Base-by-base conservation (phyloP, 2,797 vertebrate genomes). In the Clarias platycephalus region DNA sequence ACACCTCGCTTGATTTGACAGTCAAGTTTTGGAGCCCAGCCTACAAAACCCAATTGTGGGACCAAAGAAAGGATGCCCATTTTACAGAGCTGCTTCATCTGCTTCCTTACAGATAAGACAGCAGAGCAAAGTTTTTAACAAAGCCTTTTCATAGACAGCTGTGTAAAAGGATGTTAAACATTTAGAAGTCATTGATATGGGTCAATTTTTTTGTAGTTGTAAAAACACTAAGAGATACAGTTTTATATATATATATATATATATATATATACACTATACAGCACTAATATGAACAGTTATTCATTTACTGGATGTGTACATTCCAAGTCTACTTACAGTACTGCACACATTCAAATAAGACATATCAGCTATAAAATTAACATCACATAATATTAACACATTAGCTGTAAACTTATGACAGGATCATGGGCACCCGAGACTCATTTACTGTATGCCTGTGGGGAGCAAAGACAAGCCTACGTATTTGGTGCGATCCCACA, bases 1-100 rank as follows among this genome's bases (percentile, higher is more conserved):
- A 49, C 72, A 74, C 75, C 57, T 68, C 49, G 49, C 63, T 66
- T 74, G 44, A 37, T n/a, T 79, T 24, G 53, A 76, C 63, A 53
- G 18, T 72, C 63, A 37, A 34, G 76, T 67, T 86, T 81, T 82
- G 49, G 74, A 34, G 26, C 60, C 44, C 12, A 62, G 57, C 58
- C 58, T 24, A 78, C 31, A 40, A 58, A 80, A 82, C 70, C 70
- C 76, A 57, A 26, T 81, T 81, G 37, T 28, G 80, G 24, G 49
- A 66, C 53, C 26, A 78, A 60, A 37, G 31, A 78, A 78, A 37
- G 49, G 31, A 53, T 76, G 78, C 9, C 83, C 79, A 55, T 49
- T 72, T 76, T 49, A 28, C 64, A 66, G 40, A 71, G 22, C 77
- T 40, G 82, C 62, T 81, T 31, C 26, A 60, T 78, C 76, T 62